Evolutionary conservation across 2,113 vertebrate genomes (phyloP).

Genomic region (Plotosus lineatus): DNA sequence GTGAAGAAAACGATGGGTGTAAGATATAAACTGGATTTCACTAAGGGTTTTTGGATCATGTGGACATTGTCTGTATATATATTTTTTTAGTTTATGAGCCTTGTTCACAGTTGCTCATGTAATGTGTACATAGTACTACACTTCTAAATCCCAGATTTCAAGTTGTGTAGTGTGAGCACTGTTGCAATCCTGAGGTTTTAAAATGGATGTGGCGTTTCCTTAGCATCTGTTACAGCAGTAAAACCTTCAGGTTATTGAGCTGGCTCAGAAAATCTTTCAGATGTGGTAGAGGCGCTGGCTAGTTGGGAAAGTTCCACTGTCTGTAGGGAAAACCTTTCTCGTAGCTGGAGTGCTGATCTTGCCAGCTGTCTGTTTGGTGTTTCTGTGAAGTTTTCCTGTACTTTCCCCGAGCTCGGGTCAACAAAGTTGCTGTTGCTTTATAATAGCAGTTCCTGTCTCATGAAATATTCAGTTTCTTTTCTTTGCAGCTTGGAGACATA

Average conservation of each 20-base stretch:
- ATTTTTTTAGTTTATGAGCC: not conserved
- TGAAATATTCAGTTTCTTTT: not conserved
- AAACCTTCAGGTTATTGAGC: not conserved
- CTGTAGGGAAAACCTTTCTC: slow-evolving; percentile 1
- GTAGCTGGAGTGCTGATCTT: not conserved
- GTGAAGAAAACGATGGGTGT: not conserved
- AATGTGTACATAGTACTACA: not conserved
- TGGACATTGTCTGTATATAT: not conserved
- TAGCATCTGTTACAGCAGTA: not conserved
- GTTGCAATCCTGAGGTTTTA: not conserved
- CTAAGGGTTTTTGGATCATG: not conserved
- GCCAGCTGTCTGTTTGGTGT: not conserved
- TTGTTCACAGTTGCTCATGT: not conserved
- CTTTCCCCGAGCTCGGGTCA: not conserved
- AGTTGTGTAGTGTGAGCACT: not conserved
- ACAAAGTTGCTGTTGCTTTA: not conserved
- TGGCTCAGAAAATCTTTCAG: not conserved
- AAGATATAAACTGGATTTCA: not conserved
- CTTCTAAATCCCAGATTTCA: too few relatives aligned
- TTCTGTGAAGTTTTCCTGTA: not conserved
- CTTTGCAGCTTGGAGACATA: not conserved
- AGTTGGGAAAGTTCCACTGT: not conserved
- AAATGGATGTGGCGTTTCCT: not conserved
- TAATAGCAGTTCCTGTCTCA: not conserved
- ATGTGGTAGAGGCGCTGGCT: not conserved